A percentile compares a stretch with the other conserved stretches of the same genome.
These are phyloP conservation scores for Xylocopa sonorina DNA, from an alignment of 1,140 invertebrate species.

Conservation along the genomic window DNA sequence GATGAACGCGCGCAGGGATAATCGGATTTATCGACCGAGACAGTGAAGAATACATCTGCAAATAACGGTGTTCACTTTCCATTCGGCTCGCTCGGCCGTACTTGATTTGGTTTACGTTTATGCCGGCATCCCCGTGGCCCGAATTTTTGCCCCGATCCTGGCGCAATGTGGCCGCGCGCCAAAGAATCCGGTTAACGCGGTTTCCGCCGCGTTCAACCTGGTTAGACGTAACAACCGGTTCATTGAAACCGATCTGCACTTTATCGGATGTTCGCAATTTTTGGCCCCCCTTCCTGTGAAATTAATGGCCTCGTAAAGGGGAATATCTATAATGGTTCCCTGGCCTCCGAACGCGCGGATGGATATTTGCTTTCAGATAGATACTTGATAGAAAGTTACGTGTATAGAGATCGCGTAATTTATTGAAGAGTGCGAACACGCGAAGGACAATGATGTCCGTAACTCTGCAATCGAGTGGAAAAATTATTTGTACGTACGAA, in stretches of 20 bases:
- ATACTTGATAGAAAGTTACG: no score
- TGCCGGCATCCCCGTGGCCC: neutral
- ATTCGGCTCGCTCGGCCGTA: constrained; percentile 17
- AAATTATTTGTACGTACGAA: no score
- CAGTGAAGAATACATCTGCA: constrained; percentile 44
- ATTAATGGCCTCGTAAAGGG: no score
- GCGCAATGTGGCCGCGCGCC: neutral
- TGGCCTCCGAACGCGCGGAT: no score
- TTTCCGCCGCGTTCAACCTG: neutral
- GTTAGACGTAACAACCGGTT: neutral
- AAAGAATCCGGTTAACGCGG: constrained; percentile 20
- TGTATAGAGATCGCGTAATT: no score
- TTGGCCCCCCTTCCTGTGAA: no score
- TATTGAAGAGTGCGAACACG: no score
- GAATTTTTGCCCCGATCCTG: constrained; percentile 11
- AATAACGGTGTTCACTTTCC: constrained; percentile 48
- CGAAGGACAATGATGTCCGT: no score
- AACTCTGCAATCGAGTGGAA: no score
- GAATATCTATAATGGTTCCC: no score
- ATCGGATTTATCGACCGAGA: constrained; percentile 54
- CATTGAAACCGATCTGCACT: neutral
- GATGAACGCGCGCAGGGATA: constrained; percentile 44
- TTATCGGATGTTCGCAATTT: no score
- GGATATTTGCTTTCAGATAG: no score
- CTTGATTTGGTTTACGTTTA: constrained; percentile 30